These are phyloP conservation scores for Gobiocypris rarus DNA, from an alignment of 2,113 vertebrate species.

Conservation along the genomic window DNA sequence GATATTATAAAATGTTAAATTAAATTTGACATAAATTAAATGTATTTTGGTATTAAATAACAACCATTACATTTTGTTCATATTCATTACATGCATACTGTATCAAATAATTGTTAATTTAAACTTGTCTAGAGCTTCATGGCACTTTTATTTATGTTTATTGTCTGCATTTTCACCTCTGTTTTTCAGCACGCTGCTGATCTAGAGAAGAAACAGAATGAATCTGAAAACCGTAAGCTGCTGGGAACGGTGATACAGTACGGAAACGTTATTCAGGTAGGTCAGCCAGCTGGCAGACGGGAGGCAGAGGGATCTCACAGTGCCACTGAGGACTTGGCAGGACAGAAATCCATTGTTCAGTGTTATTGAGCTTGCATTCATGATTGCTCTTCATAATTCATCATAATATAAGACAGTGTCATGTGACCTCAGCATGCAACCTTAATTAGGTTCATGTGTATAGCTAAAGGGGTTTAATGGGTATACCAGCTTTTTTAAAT, in stretches of 20 bases:
- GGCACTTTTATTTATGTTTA: background rate
- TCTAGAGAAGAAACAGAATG: constrained; percentile 98
- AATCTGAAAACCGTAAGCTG: constrained; percentile 96
- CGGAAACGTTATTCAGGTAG: constrained; percentile 95
- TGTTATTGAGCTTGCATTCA: background rate
- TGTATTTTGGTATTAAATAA: background rate
- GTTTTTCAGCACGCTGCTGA: constrained; percentile 90
- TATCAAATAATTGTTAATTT: background rate
- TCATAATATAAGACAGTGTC: background rate
- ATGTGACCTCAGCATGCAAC: background rate
- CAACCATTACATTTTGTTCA: background rate
- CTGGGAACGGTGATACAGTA: constrained; percentile 95
- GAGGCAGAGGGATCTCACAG: background rate
- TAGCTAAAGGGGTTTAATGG: background rate
- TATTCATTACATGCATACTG: background rate
- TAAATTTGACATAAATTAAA: background rate
- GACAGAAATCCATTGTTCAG: constrained; percentile 3
- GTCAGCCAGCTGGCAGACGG: background rate
- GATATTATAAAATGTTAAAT: background rate
- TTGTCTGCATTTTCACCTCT: constrained; percentile 39
- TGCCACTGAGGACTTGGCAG: background rate
- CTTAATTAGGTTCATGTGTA: background rate
- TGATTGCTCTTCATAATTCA: background rate
- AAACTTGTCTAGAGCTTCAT: background rate
- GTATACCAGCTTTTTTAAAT: background rate